Base-by-base conservation (phyloP, 2,888 invertebrate species). In the Watsonalla cultraria region DNA sequence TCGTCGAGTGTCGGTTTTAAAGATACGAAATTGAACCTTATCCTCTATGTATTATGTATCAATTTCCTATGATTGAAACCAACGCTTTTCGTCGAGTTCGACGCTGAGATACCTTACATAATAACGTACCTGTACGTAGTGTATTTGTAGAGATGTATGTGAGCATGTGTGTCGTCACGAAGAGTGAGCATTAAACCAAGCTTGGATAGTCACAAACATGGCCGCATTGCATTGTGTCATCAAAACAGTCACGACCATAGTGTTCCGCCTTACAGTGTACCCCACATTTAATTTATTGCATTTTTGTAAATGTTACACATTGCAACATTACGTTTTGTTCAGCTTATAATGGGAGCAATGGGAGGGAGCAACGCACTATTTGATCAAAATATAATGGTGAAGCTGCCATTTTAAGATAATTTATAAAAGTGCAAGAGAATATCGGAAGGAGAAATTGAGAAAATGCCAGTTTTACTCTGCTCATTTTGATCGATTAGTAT, bases 311-410 rank as follows among this genome's bases (percentile, higher is more conserved):
- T 47, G 47, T 47, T 47, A 37, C 13, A 47, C 34, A 34, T 47
- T 47, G 8, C 13, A 34, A 13, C 35, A 34, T 49, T 37, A 37
- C 37, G 37, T 49, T 37, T 37, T 37, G 13, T 49, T 37, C 13
- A 49, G 48, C 48, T 49, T 37, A 15, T 14, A 49, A 49, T 49
- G 48, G n/a, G n/a, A n/a, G n/a, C n/a, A n/a, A 49, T 49, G 48
- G n/a, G n/a, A 49, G 37, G 48, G 48, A 49, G 48, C 48, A 49
- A 49, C 37, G 37, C 5, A 11, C 24, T 24, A 24, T 4, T 24
- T 24, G 47, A 33, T 47, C 2, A 47, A 9, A 33, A 24, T 33
- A 47, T 47, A 24, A 24, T 24, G 24, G 24, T 24, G 24, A 4
- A 24, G 24, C 24, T 24, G 24, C 24, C 24, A 24, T 24, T 24